Base-by-base conservation (phyloP, 2,888 invertebrate genomes). In the Meiosimyza decipiens region DNA sequence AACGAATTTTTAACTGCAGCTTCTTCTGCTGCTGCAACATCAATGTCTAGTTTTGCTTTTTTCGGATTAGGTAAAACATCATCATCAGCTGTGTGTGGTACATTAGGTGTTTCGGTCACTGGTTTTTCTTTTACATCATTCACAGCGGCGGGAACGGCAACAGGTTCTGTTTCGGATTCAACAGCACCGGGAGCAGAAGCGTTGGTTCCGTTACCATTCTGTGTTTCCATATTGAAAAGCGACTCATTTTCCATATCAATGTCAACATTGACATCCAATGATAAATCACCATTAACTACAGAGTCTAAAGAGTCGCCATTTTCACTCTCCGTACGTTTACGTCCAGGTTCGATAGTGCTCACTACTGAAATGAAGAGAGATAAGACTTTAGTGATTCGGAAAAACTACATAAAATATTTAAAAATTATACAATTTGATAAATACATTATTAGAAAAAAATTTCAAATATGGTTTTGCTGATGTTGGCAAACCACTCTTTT, bases 281-380 rank as follows among this genome's bases (percentile, higher is more conserved):
- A 88, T 4, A 87, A 80, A 80, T 88, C 89, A 11, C 88, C 89
- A 74, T 87, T 88, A 66, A 89, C 89, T 28, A 85, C 84, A 0
- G 88, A 84, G 82, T 86, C 87, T 11, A 90, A 87, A 9, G 90
- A 89, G 76, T 93, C 92, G 0, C 92, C 92, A 84, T 92, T 92
- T 83, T 92, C 91, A 15, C 91, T 89, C 76, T 91, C 92, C 15
- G 90, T 87, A 40, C 90, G 89, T 79, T 89, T 91, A 18, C 87
- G 85, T 15, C 92, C 92, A 3, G 93, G 93, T 82, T 91, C 93
- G 78, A 90, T 90, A 50, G 93, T 92, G 83, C 92, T 92, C 12
- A 96, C 96, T 73, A 96, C 96, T 86, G 76, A 72, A 77, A 79
- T 40, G 74, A 68, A 77, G 73, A 74, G 71, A 71, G 71, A 72